These are phyloP conservation scores for Carterocephalus palaemon DNA, from an alignment of 2,888 invertebrate genomes.

Conservation along the genomic window DNA sequence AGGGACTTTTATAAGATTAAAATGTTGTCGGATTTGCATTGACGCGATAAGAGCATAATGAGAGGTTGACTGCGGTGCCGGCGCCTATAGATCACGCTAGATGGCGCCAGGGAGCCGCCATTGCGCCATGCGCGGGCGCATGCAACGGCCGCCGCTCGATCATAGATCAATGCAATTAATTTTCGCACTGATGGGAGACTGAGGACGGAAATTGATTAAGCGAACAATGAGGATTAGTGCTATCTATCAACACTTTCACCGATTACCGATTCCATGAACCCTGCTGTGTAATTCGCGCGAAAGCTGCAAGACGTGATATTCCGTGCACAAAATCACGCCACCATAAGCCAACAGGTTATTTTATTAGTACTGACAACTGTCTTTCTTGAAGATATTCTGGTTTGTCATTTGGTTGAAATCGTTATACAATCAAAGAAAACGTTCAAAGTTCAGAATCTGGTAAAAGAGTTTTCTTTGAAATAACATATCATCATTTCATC, in stretches of 20 bases:
- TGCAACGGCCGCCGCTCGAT: constrained; percentile 30
- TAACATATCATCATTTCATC: too few relatives aligned
- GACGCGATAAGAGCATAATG: constrained; percentile 60
- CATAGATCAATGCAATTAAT: constrained; percentile 37
- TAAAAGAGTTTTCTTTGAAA: too few relatives aligned
- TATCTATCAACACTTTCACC: constrained; percentile 15
- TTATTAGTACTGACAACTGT: too few relatives aligned
- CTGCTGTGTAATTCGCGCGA: constrained; percentile 11
- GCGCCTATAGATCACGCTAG: constrained; percentile 68
- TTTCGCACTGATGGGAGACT: constrained; percentile 18
- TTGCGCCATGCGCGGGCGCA: constrained; percentile 51
- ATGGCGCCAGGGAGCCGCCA: constrained; percentile 60
- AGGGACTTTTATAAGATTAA: constrained; percentile 45
- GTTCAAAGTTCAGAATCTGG: too few relatives aligned
- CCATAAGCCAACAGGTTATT: not conserved
- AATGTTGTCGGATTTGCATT: constrained; percentile 58
- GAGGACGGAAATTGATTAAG: constrained; percentile 22
- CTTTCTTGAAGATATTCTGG: too few relatives aligned
- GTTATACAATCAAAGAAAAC: too few relatives aligned
- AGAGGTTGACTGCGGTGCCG: constrained; percentile 41
- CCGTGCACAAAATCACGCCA: constrained; percentile 2
- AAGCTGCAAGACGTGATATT: constrained; percentile 12
- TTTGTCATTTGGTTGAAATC: too few relatives aligned
- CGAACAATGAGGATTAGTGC: constrained; percentile 18
- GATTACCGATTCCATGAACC: constrained; percentile 16